Percentiles rank a stretch among this genome's conserved stretches.
phyloP scores from a whole-genome alignment of 2,888 invertebrate genomes.

The Phorcus lineatus region DNA sequence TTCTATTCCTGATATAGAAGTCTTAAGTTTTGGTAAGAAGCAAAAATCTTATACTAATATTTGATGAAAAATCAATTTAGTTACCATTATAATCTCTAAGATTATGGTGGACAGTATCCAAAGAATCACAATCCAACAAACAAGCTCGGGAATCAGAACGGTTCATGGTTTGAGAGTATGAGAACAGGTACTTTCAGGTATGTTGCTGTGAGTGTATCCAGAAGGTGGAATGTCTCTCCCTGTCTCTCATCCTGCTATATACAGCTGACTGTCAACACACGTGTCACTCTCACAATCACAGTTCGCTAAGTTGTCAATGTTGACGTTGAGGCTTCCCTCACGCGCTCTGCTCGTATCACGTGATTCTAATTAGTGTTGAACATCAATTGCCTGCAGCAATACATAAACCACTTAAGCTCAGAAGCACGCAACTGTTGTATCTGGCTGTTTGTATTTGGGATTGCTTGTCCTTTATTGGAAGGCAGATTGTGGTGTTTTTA shows the following conservation, averaged over 20 bases:
- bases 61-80: too few relatives aligned
- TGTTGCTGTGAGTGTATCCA: background rate
- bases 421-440: too few relatives aligned
- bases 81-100: background rate
- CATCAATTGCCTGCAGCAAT: too few relatives aligned
- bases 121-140: background rate
- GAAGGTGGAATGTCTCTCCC: background rate
- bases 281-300: background rate
- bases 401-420: too few relatives aligned
- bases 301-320: background rate
- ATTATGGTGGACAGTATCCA: background rate
- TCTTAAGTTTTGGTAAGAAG: too few relatives aligned
- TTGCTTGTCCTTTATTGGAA: too few relatives aligned
- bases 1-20: too few relatives aligned
- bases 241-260: background rate
- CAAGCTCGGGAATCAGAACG: background rate
- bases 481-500: too few relatives aligned
- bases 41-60: too few relatives aligned
- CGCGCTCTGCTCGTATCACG: background rate
- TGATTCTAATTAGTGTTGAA: background rate
- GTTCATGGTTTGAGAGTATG: background rate
- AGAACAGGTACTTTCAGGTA: too few relatives aligned
- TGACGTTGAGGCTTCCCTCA: background rate
- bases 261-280: background rate
- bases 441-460: too few relatives aligned